A percentile compares a stretch with the other conserved stretches of the same genome.
phyloP scores from a whole-genome alignment of 2,797 vertebrate genomes.

The Acanthornis magna region DNA sequence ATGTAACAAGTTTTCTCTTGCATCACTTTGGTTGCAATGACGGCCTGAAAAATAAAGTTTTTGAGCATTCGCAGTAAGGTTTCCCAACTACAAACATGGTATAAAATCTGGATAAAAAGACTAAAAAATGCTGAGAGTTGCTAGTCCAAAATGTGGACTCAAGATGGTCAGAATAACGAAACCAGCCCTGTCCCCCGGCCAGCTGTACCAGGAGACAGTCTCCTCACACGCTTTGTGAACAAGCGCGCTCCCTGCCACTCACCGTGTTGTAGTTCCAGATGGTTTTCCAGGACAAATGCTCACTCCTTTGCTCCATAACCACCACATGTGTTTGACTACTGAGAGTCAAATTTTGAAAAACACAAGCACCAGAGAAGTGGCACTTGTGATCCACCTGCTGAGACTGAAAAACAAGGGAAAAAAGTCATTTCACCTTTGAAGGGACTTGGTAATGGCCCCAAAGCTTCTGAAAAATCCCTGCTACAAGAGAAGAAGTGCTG shows the following conservation, averaged over 20 bases:
- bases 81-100: fast-evolving
- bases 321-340: neutral
- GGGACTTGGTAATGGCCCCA: neutral
- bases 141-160: fast-evolving
- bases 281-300: neutral
- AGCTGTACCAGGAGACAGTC: too few species aligned
- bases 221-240: too few species aligned
- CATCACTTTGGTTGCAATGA: too few species aligned
- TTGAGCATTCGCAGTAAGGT: too few species aligned
- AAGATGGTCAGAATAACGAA: neutral
- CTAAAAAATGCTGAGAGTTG: fast-evolving
- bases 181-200: fast-evolving
- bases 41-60: too few species aligned
- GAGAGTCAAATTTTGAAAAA: too few species aligned
- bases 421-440: too few species aligned
- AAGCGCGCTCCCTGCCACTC: neutral
- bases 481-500: too few species aligned
- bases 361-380: too few species aligned
- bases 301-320: neutral
- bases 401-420: neutral
- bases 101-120: fast-evolving
- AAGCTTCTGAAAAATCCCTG: neutral
- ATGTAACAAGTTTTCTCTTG: too few species aligned
- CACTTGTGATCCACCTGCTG: neutral
- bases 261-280: neutral